Conservation (phyloP, 2,888 invertebrate species). For the Trypoxylon attenuatum region DNA sequence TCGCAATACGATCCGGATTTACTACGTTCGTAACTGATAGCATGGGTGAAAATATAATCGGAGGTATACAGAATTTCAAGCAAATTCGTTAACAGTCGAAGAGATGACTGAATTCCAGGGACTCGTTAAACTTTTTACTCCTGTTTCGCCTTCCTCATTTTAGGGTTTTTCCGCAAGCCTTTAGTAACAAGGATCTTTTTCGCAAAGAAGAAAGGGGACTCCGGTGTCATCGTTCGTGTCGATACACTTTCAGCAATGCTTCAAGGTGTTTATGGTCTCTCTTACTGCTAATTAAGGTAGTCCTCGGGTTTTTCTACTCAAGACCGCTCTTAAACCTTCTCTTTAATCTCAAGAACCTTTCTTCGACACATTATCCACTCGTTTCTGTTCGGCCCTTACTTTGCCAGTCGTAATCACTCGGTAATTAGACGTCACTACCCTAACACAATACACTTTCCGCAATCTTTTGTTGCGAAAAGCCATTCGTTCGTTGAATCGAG, state of each 20-base stretch:
- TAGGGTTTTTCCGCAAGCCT: conserved; percentile 13
- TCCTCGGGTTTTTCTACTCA: not conserved
- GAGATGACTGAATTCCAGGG: not conserved
- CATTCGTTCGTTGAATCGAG: no score
- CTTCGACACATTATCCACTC: no score
- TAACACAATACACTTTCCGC: no score
- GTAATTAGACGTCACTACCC: no score
- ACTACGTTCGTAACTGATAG: conserved; percentile 7
- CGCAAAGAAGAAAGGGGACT: conserved; percentile 1
- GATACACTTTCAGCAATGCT: not conserved
- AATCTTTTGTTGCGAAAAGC: no score
- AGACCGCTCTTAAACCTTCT: no score
- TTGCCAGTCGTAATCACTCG: no score
- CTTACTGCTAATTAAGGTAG: conserved; percentile 26
- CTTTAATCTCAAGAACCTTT: no score
- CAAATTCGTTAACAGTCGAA: conserved; percentile 23
- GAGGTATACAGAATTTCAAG: conserved; percentile 10
- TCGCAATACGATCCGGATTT: no score
- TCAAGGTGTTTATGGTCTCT: conserved; percentile 11
- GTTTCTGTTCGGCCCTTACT: no score
- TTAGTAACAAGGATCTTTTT: conserved; percentile 12
- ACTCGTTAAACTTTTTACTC: conserved; percentile 28
- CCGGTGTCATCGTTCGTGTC: not conserved
- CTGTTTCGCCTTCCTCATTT: conserved; percentile 7
- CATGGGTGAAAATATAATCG: not conserved